Percentiles rank a stretch among this genome's conserved stretches.
Evolutionary conservation across 2,797 vertebrate genomes (phyloP).

Genomic region (Dryobates pubescens): DNA sequence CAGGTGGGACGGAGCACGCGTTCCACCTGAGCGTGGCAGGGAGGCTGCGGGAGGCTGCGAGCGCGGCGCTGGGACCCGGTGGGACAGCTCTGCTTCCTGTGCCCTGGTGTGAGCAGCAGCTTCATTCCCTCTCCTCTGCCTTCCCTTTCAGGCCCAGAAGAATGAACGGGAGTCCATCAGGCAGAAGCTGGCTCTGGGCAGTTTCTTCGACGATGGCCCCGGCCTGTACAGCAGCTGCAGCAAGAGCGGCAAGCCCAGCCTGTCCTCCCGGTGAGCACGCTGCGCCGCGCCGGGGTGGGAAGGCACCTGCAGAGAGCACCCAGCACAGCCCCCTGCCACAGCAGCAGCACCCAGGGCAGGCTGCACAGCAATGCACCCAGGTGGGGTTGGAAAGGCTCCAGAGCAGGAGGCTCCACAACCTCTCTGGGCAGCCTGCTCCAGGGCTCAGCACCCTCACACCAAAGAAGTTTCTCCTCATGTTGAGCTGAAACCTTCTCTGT

Average conservation of each 20-base stretch:
- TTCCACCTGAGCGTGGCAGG: rapidly evolving
- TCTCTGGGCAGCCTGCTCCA: too few relatives aligned
- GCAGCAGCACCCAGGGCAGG: too few relatives aligned
- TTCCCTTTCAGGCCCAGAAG: conserved; percentile 91
- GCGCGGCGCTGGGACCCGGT: background rate
- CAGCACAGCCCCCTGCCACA: too few relatives aligned
- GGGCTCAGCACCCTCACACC: too few relatives aligned
- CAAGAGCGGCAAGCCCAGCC: conserved; percentile 97
- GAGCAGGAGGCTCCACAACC: too few relatives aligned
- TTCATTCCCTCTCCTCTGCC: background rate
- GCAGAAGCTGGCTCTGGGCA: conserved; percentile 97
- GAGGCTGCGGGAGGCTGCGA: background rate
- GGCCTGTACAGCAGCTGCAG: conserved; percentile 98
- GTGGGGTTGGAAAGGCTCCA: too few relatives aligned
- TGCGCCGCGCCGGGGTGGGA: too few relatives aligned
- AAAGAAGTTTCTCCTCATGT: too few relatives aligned
- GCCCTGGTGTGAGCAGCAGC: background rate
- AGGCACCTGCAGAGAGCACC: too few relatives aligned
- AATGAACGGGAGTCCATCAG: conserved; percentile 98
- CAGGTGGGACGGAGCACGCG: background rate
- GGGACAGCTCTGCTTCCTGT: background rate
- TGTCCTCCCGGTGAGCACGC: conserved; percentile 90
- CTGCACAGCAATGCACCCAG: too few relatives aligned
- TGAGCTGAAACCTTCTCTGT: too few relatives aligned
- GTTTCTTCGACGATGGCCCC: conserved; percentile 99